Evolutionary conservation across 2,113 vertebrate species (phyloP), one percentile per base, ranked within the genome.

Genomic region (Micronycteris hirsuta): DNA sequence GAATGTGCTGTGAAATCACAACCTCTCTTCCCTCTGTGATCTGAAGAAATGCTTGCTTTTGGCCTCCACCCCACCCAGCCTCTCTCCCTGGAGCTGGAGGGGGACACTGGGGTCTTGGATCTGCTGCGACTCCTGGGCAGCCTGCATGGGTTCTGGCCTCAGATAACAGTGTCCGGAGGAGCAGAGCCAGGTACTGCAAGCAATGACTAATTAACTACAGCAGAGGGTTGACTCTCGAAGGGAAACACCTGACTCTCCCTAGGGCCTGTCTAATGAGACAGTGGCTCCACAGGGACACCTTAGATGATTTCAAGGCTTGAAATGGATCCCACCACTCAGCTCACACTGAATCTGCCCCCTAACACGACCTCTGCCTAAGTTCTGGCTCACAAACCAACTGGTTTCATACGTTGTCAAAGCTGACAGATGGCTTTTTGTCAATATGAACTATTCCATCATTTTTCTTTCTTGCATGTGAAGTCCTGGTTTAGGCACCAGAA

Each of bases 171-270:
- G 47, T 95, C 70, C 85, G 67, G 71, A 78, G 76, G 28, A 90
- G 87, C 87, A 95, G 90, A 95, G 74, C 52, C 71, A 92, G 49
- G 94, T 77, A 90, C 36, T 36, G 2, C 38, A 76, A 85, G 71
- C 81, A 49, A 38, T n/a, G 76, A 76, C 94, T 96, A 94, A 96
- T 96, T 94, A 94, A 83, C 56, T 49, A 31, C 61, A 13, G 33
- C 28, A 20, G 88, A 93, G 88, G 76, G 58, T 10, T 17, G 56
- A 78, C 61, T 94, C 82, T 87, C 93, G 78, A 76, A 82, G 90
- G 94, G 54, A 87, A 93, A 90, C 13, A 63, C 77, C 65, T 52
- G 76, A 38, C 13, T 92, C 70, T 93, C 92, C 58, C 70, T 3
- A 1, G 90, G 63, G 49, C 45, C 49, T 76, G 58, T 45, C 58